These are phyloP conservation scores for Pitangus sulphuratus DNA, from an alignment of 2,797 vertebrate genomes.

Conservation along the genomic window DNA sequence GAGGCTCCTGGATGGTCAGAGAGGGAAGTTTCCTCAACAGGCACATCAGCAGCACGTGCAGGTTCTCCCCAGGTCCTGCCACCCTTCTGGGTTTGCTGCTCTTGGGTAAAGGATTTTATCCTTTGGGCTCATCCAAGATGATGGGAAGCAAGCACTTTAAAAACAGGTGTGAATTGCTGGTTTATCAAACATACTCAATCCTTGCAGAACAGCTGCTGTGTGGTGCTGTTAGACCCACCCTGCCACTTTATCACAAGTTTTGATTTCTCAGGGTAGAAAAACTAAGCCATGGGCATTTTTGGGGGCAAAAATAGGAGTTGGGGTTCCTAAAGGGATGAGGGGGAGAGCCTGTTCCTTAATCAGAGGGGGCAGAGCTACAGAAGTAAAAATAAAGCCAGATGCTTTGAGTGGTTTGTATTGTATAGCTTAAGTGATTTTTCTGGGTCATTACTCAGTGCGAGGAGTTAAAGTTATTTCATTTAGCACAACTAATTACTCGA, in stretches of 20 bases:
- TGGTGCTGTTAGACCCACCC: not conserved
- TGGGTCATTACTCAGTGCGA: conserved; percentile 55
- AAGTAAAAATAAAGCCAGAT: conserved; percentile 45
- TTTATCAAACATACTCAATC: not conserved
- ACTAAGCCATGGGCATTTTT: not conserved
- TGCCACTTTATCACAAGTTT: not conserved
- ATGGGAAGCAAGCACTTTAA: not conserved
- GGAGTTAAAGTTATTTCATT: conserved; percentile 64
- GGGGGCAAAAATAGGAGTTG: not conserved
- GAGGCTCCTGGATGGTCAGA: not conserved
- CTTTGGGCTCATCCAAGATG: not conserved
- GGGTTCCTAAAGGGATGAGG: not conserved
- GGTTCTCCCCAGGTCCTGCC: not conserved
- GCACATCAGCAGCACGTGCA: rapidly evolving
- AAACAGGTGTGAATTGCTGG: not conserved
- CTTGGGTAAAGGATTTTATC: not conserved
- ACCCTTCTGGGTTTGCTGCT: not conserved
- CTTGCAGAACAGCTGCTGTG: not conserved
- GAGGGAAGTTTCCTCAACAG: not conserved
- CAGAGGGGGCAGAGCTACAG: conserved; percentile 8
- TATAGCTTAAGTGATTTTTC: conserved; percentile 63
- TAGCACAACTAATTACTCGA: conserved; percentile 62
- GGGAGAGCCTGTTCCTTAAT: not conserved
- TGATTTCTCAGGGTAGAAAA: not conserved
- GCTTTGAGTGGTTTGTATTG: not conserved